Conservation (phyloP, 2,113 vertebrate species). For the Mobula birostris region DNA sequence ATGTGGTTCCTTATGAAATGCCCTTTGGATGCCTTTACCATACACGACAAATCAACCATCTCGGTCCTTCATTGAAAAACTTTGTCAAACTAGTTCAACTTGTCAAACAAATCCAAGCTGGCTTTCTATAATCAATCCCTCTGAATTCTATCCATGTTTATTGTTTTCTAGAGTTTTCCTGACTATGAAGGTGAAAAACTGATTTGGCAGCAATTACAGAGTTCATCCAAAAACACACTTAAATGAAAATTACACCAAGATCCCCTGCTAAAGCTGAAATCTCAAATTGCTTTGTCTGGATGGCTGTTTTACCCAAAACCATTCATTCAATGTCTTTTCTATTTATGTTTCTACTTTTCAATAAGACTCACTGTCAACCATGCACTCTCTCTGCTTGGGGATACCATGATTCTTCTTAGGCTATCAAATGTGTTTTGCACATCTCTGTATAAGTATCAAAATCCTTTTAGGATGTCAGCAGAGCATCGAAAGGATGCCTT, state of each 20-base stretch:
- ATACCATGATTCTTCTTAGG: neutral
- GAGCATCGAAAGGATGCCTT: neutral
- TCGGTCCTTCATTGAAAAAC: too few species aligned
- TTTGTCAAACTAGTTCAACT: too few species aligned
- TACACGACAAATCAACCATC: too few species aligned
- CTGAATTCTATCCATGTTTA: too few species aligned
- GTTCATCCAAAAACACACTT: neutral
- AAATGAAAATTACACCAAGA: neutral
- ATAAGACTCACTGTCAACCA: neutral
- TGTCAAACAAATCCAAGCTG: too few species aligned
- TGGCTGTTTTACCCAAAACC: neutral
- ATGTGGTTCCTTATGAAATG: too few species aligned
- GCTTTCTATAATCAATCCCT: too few species aligned
- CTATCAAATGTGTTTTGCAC: neutral
- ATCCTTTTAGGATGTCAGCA: neutral
- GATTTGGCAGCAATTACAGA: too few species aligned
- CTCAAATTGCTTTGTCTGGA: neutral
- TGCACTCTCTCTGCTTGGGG: too few species aligned
- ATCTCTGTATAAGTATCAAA: neutral
- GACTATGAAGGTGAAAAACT: too few species aligned
- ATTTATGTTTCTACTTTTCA: neutral
- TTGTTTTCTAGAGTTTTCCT: too few species aligned
- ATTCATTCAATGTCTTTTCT: neutral
- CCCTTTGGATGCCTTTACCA: too few species aligned
- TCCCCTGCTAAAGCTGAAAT: neutral